Percentiles rank a stretch among this genome's conserved stretches.
phyloP scores from a whole-genome alignment of 2,888 invertebrate genomes.

The Rhogogaster chlorosoma region DNA sequence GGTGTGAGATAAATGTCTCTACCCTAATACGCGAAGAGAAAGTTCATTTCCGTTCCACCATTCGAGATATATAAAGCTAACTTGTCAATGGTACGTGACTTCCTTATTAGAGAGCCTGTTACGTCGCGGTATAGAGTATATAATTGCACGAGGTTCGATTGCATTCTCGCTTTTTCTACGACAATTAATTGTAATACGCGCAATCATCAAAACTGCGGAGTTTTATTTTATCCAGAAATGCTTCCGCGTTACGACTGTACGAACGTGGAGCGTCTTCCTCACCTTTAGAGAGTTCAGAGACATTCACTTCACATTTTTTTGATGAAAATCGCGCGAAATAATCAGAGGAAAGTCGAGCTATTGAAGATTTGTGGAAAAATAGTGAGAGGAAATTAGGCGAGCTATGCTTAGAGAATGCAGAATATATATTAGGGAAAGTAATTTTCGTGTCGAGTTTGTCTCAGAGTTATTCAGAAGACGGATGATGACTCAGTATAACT shows the following conservation, averaged over 20 bases:
- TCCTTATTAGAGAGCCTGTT: neutral
- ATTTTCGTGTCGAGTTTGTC: neutral
- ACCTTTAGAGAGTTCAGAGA: neutral
- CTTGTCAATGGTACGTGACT: conserved; percentile 26
- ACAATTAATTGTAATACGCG: neutral
- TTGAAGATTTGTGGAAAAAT: neutral
- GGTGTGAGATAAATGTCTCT: conserved; percentile 28
- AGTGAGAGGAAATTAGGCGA: neutral
- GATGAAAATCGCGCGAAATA: neutral
- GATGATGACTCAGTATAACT: conserved; percentile 24
- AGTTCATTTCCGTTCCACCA: conserved; percentile 37
- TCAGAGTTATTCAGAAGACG: neutral
- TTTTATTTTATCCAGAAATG: neutral
- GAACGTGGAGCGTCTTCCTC: neutral
- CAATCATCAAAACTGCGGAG: neutral
- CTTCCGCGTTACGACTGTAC: neutral
- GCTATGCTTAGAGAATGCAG: neutral
- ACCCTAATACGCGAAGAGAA: conserved; percentile 30
- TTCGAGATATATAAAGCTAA: conserved; percentile 29
- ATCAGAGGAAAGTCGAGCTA: neutral
- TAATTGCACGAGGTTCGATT: neutral
- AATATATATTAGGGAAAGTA: neutral
- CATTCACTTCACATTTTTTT: neutral
- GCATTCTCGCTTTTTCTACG: neutral
- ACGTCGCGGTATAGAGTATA: neutral